phyloP scores from a whole-genome alignment of 2,888 invertebrate species.

The Nemoura dubitans region DNA sequence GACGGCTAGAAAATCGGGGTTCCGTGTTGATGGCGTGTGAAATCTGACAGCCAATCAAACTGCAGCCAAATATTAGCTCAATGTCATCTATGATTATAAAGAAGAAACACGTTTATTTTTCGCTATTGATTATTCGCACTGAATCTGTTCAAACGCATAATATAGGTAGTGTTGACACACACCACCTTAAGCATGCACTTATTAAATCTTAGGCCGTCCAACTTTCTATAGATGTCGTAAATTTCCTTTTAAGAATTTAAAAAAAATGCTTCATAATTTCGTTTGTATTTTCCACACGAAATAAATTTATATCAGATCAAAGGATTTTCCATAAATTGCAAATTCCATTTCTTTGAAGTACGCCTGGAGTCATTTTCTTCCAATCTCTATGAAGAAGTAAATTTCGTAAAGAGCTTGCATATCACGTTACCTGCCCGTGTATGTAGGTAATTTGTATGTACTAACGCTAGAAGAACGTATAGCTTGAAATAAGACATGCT shows the following conservation, averaged over 20 bases:
- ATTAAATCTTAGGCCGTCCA: neutral
- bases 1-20: neutral
- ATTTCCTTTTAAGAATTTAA: too few relatives aligned
- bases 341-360: constrained; percentile 27
- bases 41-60: too few relatives aligned
- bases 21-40: too few relatives aligned
- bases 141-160: neutral
- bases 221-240: too few relatives aligned
- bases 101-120: too few relatives aligned
- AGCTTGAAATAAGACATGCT: too few relatives aligned
- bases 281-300: constrained; percentile 28
- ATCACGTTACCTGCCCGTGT: neutral
- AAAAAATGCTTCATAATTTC: neutral
- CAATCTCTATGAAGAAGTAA: constrained; percentile 24
- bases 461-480: too few relatives aligned
- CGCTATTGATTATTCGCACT: too few relatives aligned
- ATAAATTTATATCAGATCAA: constrained; percentile 20
- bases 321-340: constrained; percentile 9
- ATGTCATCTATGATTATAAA: too few relatives aligned
- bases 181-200: neutral
- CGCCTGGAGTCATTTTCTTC: constrained; percentile 2
- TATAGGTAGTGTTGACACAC: too few relatives aligned
- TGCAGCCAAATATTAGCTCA: too few relatives aligned
- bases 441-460: too few relatives aligned
- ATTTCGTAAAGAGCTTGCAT: constrained; percentile 7